These are phyloP conservation scores for Mormyrops boulengeri DNA, from an alignment of 2,797 vertebrate species.

Conservation along the genomic window DNA sequence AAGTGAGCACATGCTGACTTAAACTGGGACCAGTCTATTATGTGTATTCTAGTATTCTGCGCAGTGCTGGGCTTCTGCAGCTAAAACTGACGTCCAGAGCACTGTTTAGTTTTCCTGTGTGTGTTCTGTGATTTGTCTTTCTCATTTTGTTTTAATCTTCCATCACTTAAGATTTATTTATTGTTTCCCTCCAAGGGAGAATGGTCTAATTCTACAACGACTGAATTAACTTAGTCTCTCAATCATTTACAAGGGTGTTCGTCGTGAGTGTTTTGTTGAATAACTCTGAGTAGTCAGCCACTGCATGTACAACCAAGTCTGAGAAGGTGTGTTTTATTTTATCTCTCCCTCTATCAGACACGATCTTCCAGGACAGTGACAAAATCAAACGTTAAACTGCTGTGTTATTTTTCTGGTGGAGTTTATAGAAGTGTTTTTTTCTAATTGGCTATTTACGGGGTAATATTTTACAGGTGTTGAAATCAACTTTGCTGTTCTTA, in stretches of 20 bases:
- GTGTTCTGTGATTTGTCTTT: not conserved
- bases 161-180: not conserved
- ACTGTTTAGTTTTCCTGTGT: not conserved
- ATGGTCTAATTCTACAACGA: not conserved
- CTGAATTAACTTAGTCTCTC: not conserved
- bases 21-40: constrained; percentile 24
- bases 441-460: not conserved
- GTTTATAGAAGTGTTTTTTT: not conserved
- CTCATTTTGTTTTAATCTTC: not conserved
- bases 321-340: not conserved
- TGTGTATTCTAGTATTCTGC: not conserved
- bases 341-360: not conserved
- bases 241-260: not conserved
- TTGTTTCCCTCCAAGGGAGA: not conserved
- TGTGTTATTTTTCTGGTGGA: not conserved
- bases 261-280: not conserved
- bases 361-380: not conserved
- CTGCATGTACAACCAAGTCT: not conserved
- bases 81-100: not conserved
- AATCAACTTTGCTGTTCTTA: not conserved
- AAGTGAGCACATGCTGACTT: not conserved
- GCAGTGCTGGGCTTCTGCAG: not conserved
- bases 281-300: not conserved
- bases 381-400: not conserved
- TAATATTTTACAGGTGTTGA: not conserved